Base-by-base conservation (phyloP, 2,797 vertebrate genomes). In the Enteromius viviparus region DNA sequence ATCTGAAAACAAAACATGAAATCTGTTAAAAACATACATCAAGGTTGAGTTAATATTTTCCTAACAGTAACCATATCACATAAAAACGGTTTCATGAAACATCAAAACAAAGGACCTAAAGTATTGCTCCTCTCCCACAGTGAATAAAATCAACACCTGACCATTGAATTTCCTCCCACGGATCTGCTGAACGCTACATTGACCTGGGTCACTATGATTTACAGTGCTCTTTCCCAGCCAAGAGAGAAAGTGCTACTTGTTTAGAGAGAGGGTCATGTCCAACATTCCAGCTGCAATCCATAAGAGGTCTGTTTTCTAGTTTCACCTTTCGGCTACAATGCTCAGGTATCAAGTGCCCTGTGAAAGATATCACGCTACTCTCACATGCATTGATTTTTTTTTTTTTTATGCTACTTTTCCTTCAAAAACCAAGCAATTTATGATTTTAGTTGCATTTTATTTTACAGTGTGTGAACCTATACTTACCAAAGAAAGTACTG, bases 1-100 rank as follows among this genome's bases (percentile, higher is more conserved):
- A 93, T 91, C 95, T 96, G 68, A 89, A 91, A 82, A 89, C 40
- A 89, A 85, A 42, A 87, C 19, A 84, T 71, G 86, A 76, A 82
- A 85, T 68, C 47, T 80, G 65, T 55, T 80, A 51, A 51, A 64
- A 53, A 69, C 47, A 53, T 77, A 21, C 23, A 76, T 29, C 85
- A 84, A 19, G 42, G 17, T 66, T 90, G 47, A 87, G 75, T 58
- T 55, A 80, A 11, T 83, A 72, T 26, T 51, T 72, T 34, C 21
- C n/a, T 62, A 26, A 64, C 45, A 23, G 53, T 21, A 76, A 47
- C 42, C 49, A 34, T 42, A 66, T 49, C 58, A 53, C 42, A 51
- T 53, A 26, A 76, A 76, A 62, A 81, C 21, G 0, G 21, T 65
- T 23, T 71, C 19, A 26, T 19, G 21, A 15, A 80, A 12, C 21